Percentiles rank a stretch among this genome's conserved stretches.
Conservation (phyloP, 2,797 vertebrate genomes). For the Xiphorhynchus erythropygius region DNA sequence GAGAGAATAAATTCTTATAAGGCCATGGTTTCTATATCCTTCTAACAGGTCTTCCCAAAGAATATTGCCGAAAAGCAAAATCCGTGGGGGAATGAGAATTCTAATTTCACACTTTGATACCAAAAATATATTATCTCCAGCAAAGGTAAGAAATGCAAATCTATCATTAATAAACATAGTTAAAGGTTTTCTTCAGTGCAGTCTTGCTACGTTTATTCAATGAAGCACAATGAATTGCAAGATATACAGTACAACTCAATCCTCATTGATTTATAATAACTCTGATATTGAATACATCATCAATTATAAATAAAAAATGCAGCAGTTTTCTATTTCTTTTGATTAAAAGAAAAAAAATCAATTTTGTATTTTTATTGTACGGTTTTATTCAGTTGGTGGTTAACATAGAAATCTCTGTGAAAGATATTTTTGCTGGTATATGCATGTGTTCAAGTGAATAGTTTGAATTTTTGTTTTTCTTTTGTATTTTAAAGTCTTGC, state of each 20-base stretch:
- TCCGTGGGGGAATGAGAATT: neutral
- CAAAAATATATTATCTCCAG: neutral
- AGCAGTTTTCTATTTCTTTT: neutral
- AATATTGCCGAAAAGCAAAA: neutral
- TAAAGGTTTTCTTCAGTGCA: neutral
- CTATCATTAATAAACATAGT: neutral
- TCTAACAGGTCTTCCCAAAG: neutral
- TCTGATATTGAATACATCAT: neutral
- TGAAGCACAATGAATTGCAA: neutral
- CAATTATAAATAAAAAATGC: neutral
- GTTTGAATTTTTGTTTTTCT: neutral
- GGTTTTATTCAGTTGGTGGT: neutral
- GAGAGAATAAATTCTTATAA: neutral
- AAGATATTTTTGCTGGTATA: constrained; percentile 13
- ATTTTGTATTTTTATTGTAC: neutral
- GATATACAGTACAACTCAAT: neutral
- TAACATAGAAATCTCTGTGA: neutral
- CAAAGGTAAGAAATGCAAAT: neutral
- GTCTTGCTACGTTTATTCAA: constrained; percentile 34
- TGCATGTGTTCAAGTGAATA: neutral
- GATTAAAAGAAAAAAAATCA: constrained; percentile 2
- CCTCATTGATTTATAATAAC: neutral
- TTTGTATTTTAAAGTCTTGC: neutral
- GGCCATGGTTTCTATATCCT: neutral
- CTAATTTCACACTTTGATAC: neutral